Conservation (phyloP, 2,888 invertebrate species). For the Drosophila neonasuta region DNA sequence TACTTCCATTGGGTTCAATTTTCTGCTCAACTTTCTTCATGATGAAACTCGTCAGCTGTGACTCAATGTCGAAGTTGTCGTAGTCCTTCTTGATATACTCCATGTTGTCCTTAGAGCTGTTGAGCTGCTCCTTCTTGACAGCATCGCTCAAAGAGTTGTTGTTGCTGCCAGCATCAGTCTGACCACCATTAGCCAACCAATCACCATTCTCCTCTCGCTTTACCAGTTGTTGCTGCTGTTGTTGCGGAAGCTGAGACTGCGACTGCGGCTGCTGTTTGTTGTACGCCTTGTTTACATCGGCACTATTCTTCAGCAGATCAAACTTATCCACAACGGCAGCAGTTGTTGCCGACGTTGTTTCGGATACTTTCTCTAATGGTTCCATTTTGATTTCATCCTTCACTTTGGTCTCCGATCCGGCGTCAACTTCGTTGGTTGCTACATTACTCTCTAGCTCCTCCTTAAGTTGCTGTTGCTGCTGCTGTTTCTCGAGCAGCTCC, state of each 20-base stretch:
- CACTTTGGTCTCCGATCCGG: constrained; percentile 48
- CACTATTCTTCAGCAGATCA: constrained; percentile 76
- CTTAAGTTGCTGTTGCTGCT: constrained; percentile 49
- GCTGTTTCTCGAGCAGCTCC: constrained; percentile 43
- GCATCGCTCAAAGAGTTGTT: constrained; percentile 49
- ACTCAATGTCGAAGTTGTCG: constrained; percentile 82
- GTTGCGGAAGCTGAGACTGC: constrained; percentile 16
- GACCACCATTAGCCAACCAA: constrained; percentile 33
- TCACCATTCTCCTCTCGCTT: constrained; percentile 58
- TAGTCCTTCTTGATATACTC: constrained; percentile 77
- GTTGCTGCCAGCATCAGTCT: constrained; percentile 17
- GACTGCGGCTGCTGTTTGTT: constrained; percentile 52
- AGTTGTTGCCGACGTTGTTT: constrained; percentile 19
- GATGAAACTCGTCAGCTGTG: constrained; percentile 82
- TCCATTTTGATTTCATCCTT: constrained; percentile 80
- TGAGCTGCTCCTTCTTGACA: constrained; percentile 38
- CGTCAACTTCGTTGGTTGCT: not conserved
- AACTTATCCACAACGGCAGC: constrained; percentile 73
- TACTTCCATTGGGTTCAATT: constrained; percentile 35
- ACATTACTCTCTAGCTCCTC: constrained; percentile 37
- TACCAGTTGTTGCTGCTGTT: constrained; percentile 28
- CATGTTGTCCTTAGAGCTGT: constrained; percentile 29
- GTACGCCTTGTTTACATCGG: constrained; percentile 63
- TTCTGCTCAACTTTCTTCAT: constrained; percentile 81
- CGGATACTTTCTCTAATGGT: constrained; percentile 52